Evolutionary conservation across 2,888 invertebrate genomes (phyloP), one percentile per base, ranked within the genome.

Genomic region (Eretmocerus hayati): DNA sequence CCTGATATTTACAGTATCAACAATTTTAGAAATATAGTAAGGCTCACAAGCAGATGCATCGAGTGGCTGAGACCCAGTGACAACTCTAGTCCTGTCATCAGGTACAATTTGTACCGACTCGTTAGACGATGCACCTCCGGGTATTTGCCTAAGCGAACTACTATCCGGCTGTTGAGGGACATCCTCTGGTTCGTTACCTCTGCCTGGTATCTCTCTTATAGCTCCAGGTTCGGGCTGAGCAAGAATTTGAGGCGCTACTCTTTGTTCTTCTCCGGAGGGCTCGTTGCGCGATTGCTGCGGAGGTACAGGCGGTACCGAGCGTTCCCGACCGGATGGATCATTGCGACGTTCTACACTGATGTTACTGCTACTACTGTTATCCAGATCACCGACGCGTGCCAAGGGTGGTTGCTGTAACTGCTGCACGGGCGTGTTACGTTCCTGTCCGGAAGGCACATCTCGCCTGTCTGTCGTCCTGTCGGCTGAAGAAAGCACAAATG

Each of bases 241-340:
- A 40, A 62, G 59, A 5, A 55, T 9, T 6, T 36, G 35, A 9
- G 19, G 9, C 1, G n/a, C 11, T 5, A 41, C 11, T 4, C 49
- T 46, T 11, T 50, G 50, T 42, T 70, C 70, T 42, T 71, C 67
- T 2, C 71, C 69, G 0, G 71, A 67, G 1, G 69, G 70, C 57
- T 70, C 67, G 36, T 69, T 71, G 3, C 70, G 60, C 9, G 67
- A 63, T 45, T 66, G 69, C 15, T 63, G 62, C 5, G 60, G 58
- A 19, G 60, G 62, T 13, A 32, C 66, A 15, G 62, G 62, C 1
- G 61, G 66, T 1, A 68, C 19, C 4, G 68, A 67, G 33, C 67
- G 59, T 48, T 69, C 71, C 20, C 69, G 65, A 2, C 71, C 71
- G 0, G 71, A 64, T 11, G 71, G 71, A 54, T 70, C 66, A 16